Evolutionary conservation across 2,797 vertebrate species (phyloP).

Genomic region (Perodicticus potto): DNA sequence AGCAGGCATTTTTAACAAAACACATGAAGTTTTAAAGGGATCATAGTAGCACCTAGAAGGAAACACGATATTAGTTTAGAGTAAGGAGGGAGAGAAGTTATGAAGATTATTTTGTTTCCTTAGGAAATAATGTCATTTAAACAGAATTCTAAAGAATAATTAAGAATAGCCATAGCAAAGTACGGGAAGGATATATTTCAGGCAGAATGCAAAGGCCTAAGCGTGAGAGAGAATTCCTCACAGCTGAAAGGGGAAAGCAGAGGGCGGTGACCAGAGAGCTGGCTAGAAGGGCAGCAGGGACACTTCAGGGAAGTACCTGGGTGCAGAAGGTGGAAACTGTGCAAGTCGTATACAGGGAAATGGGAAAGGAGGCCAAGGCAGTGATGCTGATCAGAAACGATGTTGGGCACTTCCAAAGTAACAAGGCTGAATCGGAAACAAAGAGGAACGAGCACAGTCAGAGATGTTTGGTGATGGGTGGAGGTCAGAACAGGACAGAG

Average conservation of each 20-base stretch:
- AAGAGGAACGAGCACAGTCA: rapidly evolving
- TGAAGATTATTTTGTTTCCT: not conserved
- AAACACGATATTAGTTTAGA: not conserved
- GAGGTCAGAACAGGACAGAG: too few relatives aligned
- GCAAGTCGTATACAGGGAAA: too few relatives aligned
- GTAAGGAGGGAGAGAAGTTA: not conserved
- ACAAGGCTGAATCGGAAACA: rapidly evolving
- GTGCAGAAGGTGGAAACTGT: not conserved
- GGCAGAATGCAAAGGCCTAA: not conserved
- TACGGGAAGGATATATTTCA: not conserved
- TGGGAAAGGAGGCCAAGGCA: not conserved
- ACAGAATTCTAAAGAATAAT: not conserved
- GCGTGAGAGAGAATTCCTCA: not conserved
- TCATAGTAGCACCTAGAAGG: not conserved
- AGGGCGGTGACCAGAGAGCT: not conserved
- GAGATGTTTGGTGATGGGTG: too few relatives aligned
- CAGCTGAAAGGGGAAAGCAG: not conserved
- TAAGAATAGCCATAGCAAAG: not conserved
- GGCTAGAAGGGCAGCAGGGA: too few relatives aligned
- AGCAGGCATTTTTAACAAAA: not conserved
- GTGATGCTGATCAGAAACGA: not conserved
- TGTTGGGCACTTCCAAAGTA: rapidly evolving
- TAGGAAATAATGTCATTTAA: not conserved
- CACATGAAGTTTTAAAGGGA: not conserved
- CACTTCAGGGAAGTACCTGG: not conserved